Evolutionary conservation across 2,888 invertebrate genomes (phyloP).

Genomic region (Xestia sexstrigata): DNA sequence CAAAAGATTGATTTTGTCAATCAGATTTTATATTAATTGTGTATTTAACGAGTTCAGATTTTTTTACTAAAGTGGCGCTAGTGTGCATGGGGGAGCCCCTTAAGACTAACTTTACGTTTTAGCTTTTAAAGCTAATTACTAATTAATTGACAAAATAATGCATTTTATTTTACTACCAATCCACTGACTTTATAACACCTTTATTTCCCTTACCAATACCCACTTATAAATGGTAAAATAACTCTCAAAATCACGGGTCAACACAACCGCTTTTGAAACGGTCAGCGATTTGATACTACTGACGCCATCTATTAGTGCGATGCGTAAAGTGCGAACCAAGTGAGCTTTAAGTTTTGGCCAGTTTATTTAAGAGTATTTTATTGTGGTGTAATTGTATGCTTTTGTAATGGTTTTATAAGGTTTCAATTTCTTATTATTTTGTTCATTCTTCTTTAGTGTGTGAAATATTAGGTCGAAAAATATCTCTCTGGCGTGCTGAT

Average conservation of each 20-base stretch:
- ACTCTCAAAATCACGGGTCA: neutral
- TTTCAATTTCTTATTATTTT: neutral
- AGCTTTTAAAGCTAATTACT: neutral
- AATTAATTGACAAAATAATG: neutral
- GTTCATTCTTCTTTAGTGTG: neutral
- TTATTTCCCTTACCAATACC: neutral
- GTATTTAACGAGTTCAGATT: no score
- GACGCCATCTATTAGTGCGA: conserved; percentile 63
- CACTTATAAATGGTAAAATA: conserved; percentile 1
- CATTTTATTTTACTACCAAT: neutral
- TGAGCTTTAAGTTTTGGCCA: neutral
- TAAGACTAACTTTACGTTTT: neutral
- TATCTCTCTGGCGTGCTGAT: no score
- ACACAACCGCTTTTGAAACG: neutral
- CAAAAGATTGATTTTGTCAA: no score
- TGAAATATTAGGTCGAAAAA: no score
- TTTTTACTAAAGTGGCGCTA: no score
- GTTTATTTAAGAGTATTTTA: neutral
- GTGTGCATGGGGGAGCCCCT: no score
- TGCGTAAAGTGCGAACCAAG: conserved; percentile 22
- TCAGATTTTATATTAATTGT: no score
- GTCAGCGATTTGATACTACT: conserved; percentile 40
- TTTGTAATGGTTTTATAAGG: neutral
- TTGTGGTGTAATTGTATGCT: neutral
- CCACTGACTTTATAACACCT: neutral